Base-by-base conservation (phyloP, 2,888 invertebrate genomes). In the Cerceris rybyensis region DNA sequence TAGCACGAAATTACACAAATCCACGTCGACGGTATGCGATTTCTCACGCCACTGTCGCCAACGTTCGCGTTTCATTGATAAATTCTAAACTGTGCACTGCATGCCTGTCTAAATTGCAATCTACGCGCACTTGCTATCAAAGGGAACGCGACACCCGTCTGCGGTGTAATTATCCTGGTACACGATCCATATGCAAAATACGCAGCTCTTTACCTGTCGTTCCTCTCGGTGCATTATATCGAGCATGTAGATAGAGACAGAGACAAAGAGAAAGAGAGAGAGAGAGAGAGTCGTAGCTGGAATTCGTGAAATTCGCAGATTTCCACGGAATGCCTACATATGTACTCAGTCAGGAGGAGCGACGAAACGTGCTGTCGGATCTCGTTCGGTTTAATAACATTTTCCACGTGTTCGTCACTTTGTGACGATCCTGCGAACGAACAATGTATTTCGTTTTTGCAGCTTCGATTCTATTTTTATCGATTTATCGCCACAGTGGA, bases 341-440 rank as follows among this genome's bases (percentile, higher is more conserved):
- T 42, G 14, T 28, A 54, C 39, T 14, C 41, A 28, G 28, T 9
- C 13, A 39, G 50, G 43, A 11, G 7, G 39, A 8, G 54, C 69
- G 61, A 70, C 66, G 43, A 57, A 68, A 7, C 13, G 50, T 7
- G 7, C 6, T n/a, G n/a, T 58, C 72, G 60, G 69, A 69, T 72
- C 59, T 69, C 54, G 63, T 61, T 52, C 61, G 55, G 49, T 43
- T 71, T 70, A 74, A 74, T 74, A 74, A 74, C 74, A 52, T 74
- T 74, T 70, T 17, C 55, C 14, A 42, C 58, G n/a, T n/a, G 42
- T 41, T 6, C 58, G 42, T 39, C 41, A 17, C 16, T 59, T 60
- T 17, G 28, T 28, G 50, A 50, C 50, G 46, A 11, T 11, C 46
- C 46, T 46, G 6, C 46, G 9, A 6, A 2, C 9, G 11, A 46